Percentiles rank a stretch among this genome's conserved stretches.
These are phyloP conservation scores for Augochlora pura DNA, from an alignment of 1,140 invertebrate species.

Conservation along the genomic window DNA sequence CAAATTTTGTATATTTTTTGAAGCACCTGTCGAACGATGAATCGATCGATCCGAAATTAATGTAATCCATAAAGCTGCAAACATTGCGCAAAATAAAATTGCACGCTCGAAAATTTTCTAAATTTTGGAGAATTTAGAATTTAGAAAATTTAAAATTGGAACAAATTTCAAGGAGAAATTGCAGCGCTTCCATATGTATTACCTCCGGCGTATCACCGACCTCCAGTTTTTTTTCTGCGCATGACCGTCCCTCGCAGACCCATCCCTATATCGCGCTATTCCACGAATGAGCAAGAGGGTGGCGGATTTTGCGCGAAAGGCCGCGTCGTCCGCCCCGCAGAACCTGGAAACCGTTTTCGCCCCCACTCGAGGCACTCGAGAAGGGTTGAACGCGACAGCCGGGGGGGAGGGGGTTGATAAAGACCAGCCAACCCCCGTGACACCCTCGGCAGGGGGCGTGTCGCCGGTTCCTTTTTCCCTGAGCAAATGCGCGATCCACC, in stretches of 20 bases:
- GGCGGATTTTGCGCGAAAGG: constrained; percentile 66
- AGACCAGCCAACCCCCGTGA: constrained; percentile 56
- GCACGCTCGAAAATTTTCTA: too few species aligned
- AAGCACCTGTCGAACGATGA: too few species aligned
- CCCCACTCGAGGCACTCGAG: not conserved
- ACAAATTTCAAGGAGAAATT: too few species aligned
- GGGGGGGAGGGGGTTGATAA: constrained; percentile 29
- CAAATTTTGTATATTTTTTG: too few species aligned
- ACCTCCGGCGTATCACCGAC: too few species aligned
- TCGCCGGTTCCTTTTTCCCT: constrained; percentile 57
- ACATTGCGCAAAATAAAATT: too few species aligned
- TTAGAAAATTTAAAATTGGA: too few species aligned
- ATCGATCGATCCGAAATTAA: too few species aligned
- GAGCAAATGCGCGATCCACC: not conserved
- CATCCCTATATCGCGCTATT: constrained; percentile 49
- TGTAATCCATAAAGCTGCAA: too few species aligned
- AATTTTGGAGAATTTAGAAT: too few species aligned
- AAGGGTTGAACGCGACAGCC: constrained; percentile 1
- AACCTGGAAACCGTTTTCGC: constrained; percentile 46
- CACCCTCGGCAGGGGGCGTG: constrained; percentile 56
- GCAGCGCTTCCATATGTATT: too few species aligned
- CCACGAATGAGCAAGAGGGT: constrained; percentile 69
- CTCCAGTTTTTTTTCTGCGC: constrained; percentile 21
- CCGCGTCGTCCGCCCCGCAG: constrained; percentile 44
- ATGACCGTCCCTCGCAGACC: constrained; percentile 2